Conservation (phyloP, 2,113 vertebrate genomes). For the Picathartes gymnocephalus region DNA sequence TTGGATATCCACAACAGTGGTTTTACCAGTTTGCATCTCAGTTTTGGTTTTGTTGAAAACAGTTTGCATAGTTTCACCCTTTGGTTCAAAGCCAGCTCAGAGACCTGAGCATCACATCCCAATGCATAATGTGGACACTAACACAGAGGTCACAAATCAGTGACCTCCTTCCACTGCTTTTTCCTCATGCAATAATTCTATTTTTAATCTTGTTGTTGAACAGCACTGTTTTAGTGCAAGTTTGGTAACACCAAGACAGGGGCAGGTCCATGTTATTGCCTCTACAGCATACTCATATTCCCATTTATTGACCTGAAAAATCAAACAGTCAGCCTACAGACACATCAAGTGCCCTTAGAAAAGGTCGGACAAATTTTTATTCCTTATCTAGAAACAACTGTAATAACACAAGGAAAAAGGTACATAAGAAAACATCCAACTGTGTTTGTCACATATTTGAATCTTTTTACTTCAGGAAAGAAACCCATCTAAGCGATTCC, state of each 20-base stretch:
- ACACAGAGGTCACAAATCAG: neutral
- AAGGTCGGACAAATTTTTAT: neutral
- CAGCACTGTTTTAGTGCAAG: neutral
- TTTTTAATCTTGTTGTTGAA: neutral
- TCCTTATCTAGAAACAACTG: neutral
- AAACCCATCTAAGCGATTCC: neutral
- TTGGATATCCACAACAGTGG: neutral
- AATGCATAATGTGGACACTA: neutral
- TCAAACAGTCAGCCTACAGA: neutral
- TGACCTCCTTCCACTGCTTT: neutral
- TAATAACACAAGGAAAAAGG: neutral
- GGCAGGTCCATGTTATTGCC: neutral
- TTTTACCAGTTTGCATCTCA: neutral
- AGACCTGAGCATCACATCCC: neutral
- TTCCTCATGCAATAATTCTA: neutral
- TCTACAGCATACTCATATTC: neutral
- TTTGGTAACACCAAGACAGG: neutral
- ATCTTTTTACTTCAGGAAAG: neutral
- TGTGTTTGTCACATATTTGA: neutral
- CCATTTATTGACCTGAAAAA: neutral
- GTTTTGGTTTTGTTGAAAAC: neutral
- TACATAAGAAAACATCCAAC: neutral
- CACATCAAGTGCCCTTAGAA: neutral
- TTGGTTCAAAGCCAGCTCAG: neutral
- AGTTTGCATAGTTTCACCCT: neutral